phyloP scores from a whole-genome alignment of 2,113 vertebrate species.

The Gobiocypris rarus region DNA sequence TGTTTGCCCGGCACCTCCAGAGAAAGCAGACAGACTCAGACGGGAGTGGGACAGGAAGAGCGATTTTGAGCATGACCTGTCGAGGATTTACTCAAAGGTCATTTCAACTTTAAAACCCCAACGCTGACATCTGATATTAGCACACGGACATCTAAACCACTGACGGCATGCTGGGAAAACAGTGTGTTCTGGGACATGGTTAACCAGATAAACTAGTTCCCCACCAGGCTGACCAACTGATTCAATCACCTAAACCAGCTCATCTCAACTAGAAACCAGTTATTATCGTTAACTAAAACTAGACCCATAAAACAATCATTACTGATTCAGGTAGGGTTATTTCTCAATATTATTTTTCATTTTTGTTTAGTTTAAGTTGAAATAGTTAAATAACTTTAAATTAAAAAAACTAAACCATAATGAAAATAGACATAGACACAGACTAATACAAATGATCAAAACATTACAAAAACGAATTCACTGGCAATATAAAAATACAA shows the following conservation, averaged over 20 bases:
- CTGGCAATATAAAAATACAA: no score
- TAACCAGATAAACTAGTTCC: not conserved
- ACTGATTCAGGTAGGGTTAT: not conserved
- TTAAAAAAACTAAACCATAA: no score
- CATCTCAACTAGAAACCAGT: not conserved
- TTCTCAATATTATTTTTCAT: no score
- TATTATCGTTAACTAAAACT: not conserved
- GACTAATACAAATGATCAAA: no score
- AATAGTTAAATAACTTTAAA: no score
- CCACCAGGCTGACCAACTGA: not conserved
- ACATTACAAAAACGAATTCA: no score
- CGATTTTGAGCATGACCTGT: not conserved
- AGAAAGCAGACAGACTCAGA: conserved; percentile 39
- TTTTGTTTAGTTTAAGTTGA: no score
- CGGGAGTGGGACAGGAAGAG: not conserved
- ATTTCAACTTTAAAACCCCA: conserved; percentile 6
- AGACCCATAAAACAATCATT: not conserved
- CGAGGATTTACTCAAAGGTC: conserved; percentile 5
- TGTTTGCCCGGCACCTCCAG: conserved; percentile 65
- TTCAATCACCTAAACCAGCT: not conserved
- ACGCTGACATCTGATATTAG: conserved; percentile 1
- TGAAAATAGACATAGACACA: no score
- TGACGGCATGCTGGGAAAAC: not conserved
- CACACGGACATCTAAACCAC: not conserved
- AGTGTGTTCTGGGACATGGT: no score